Base-by-base conservation (phyloP, 64 coral and sea anemone genomes). In the Dendrophyllia cribrosa region DNA sequence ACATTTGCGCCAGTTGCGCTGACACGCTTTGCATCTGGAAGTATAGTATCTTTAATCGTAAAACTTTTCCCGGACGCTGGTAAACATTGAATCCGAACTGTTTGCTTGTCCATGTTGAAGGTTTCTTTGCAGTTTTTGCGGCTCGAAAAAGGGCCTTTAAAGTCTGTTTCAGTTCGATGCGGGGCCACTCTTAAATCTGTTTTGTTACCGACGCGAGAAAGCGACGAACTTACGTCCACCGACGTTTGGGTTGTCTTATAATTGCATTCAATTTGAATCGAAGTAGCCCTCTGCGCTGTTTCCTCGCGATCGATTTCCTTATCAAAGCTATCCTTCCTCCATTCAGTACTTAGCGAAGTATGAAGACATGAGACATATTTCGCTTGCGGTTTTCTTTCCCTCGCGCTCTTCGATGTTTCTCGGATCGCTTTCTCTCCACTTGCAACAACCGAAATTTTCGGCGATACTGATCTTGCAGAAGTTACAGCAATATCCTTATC, bases 291-390 rank as follows among this genome's bases (percentile, higher is more conserved):
- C 45, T 51, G 26, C 19, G 45, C 20, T 10, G 66, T 48, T 50
- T 84, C 46, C 20, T 84, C 63, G 43, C 14, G 17, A 2, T 44
- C 10, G 0, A 19, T 15, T 67, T 84, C 80, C 45, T 67, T 66
- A 13, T 84, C 80, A n/a, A 84, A 10, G 22, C 80, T 84, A 46
- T 50, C 46, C n/a, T 84, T 84, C n/a, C 17, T 84, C 80, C 80
- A 84, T n/a, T 84, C 80, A 9, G 80, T 84, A 61, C 80, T 84
- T n/a, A 84, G 47, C 5, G 80, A 84, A 84, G 80, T 84, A 9
- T 84, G 80, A 84, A 84, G 80, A 51, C 80, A 67, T 6, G 80
- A 84, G 9, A 84, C n/a, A 65, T 51, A 84, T 14, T 48, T 84
- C 2, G 80, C 43, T 19, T 66, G 61, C 10, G 62, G 19, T n/a